Evolutionary conservation across 2,797 vertebrate species (phyloP).

Genomic region (Fistularia tabacaria): DNA sequence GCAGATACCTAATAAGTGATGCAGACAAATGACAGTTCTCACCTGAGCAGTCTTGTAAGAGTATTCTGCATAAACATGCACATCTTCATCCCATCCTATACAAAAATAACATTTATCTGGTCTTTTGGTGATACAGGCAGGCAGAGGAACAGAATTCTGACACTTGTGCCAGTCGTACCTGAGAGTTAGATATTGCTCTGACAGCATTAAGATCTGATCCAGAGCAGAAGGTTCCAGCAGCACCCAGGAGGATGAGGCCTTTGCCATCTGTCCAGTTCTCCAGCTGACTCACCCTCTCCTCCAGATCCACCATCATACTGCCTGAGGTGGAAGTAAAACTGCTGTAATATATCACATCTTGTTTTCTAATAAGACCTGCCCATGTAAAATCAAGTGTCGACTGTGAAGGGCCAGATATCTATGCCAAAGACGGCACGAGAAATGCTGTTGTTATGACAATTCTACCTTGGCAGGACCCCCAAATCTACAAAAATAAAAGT

Average conservation of each 20-base stretch:
- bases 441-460: no score
- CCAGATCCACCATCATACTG: slow-evolving; percentile 91
- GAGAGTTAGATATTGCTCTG: slow-evolving; percentile 77
- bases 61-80: slow-evolving; percentile 97
- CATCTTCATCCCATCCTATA: slow-evolving; percentile 89
- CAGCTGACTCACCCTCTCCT: slow-evolving; percentile 83
- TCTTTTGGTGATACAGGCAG: neutral
- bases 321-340: slow-evolving; percentile 65
- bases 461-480: no score
- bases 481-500: no score
- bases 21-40: slow-evolving; percentile 24
- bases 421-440: no score
- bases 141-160: neutral
- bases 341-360: no score
- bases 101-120: slow-evolving; percentile 26
- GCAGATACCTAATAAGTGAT: no score
- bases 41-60: slow-evolving; percentile 90
- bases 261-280: slow-evolving; percentile 91
- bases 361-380: neutral
- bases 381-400: neutral
- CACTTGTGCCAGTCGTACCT: slow-evolving; percentile 62
- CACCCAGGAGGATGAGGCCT: slow-evolving; percentile 86
- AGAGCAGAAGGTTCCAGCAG: slow-evolving; percentile 89
- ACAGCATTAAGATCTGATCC: slow-evolving; percentile 90
- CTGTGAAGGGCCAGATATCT: no score